Percentiles rank a stretch among this genome's conserved stretches.
phyloP scores from a whole-genome alignment of 2,888 invertebrate genomes.

The Hymenopus coronatus region DNA sequence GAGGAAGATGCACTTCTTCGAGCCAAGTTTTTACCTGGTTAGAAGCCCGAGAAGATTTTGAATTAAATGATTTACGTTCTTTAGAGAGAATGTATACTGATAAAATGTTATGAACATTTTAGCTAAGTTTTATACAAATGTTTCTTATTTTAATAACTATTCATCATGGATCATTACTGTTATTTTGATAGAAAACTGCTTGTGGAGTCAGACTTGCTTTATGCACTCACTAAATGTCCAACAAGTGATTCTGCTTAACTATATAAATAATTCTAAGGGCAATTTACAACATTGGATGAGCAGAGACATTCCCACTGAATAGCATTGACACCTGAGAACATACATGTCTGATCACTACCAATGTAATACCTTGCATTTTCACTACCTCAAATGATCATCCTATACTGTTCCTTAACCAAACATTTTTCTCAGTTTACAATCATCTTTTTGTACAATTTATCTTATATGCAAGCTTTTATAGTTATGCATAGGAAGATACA shows the following conservation, averaged over 20 bases:
- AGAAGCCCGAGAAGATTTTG: too few species aligned
- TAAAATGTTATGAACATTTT: background rate
- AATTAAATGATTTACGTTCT: too few species aligned
- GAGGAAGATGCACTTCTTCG: too few species aligned
- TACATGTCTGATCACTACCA: too few species aligned
- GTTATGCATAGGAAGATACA: background rate
- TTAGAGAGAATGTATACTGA: background rate
- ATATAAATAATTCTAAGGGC: background rate
- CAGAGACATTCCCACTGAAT: too few species aligned
- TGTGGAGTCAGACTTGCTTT: background rate
- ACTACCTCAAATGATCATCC: too few species aligned
- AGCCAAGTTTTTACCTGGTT: too few species aligned
- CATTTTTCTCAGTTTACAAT: background rate
- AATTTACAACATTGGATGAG: background rate
- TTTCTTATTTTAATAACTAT: too few species aligned
- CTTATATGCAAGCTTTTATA: background rate
- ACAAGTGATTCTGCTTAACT: background rate
- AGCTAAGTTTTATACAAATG: background rate
- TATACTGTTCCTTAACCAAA: background rate
- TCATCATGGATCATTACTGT: background rate
- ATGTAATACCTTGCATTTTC: too few species aligned
- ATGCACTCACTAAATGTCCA: background rate
- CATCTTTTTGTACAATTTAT: background rate
- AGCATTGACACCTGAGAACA: too few species aligned
- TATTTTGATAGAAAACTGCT: background rate